Percentiles rank a stretch among this genome's conserved stretches.
Evolutionary conservation across 2,113 vertebrate genomes (phyloP).

Genomic region (Sylvia atricapilla): DNA sequence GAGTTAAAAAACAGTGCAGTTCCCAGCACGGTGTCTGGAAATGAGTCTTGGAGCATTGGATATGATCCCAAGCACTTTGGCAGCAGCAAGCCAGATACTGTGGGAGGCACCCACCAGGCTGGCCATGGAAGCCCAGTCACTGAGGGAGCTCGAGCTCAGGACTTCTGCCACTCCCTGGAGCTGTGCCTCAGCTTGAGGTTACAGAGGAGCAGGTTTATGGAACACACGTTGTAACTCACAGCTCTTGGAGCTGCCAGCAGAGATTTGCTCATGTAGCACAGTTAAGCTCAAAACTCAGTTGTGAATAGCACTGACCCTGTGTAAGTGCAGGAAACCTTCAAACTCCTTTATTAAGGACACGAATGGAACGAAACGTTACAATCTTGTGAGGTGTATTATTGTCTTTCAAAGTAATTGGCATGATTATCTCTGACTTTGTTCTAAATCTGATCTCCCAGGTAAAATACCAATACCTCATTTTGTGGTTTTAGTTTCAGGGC

Average conservation of each 20-base stretch:
- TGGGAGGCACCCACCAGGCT: slow-evolving; percentile 12
- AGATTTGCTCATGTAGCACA: not conserved
- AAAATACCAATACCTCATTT: not conserved
- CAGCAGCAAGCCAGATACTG: slow-evolving; percentile 16
- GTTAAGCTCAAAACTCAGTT: not conserved
- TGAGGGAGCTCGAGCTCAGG: slow-evolving; percentile 20
- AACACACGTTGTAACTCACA: not conserved
- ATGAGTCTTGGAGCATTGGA: not conserved
- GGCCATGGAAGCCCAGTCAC: not conserved
- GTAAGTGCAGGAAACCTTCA: slow-evolving; percentile 29
- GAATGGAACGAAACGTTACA: not conserved
- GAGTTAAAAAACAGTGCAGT: slow-evolving; percentile 22
- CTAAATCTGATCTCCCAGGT: slow-evolving; percentile 22
- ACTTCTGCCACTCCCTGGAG: not conserved
- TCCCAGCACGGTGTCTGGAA: slow-evolving; percentile 16
- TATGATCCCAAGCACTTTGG: not conserved
- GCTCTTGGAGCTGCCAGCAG: not conserved
- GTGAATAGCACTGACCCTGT: not conserved
- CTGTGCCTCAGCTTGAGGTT: slow-evolving; percentile 18
- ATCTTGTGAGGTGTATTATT: not conserved
- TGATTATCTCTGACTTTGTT: slow-evolving; percentile 1
- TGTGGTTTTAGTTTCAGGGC: slow-evolving; percentile 47
- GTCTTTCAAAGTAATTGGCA: slow-evolving; percentile 38
- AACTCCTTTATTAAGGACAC: not conserved
- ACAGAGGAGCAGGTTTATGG: slow-evolving; percentile 4